Base-by-base conservation (phyloP, 2,888 invertebrate species). In the Yponomeuta sedellus region DNA sequence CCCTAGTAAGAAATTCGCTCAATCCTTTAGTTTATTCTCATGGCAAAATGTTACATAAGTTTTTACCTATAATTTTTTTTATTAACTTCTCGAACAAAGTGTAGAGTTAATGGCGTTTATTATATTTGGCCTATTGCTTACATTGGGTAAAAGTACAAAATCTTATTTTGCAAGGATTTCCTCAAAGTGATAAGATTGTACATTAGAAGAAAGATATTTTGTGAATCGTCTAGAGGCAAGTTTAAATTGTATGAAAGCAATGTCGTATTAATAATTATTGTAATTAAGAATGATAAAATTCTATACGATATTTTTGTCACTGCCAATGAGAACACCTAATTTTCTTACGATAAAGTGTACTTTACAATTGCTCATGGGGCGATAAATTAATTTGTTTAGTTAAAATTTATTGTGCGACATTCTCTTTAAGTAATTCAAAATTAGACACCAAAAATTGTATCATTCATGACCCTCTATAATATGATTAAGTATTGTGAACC, bases 271-370 rank as follows among this genome's bases (percentile, higher is more conserved):
- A 74, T 73, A 22, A 74, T 73, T 77, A 70, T 70, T 52, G 44
- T 52, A 52, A 52, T 12, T 52, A 52, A 52, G 44, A 52, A 52
- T 52, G 2, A 52, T 83, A 81, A 79, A 79, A 75, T 81, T 78
- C 74, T 74, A 79, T 86, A 86, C 88, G 85, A 52, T 52, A 52
- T 52, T 87, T 87, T 86, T 86, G 79, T 83, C 88, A 91, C 87
- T 88, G 90, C 88, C 89, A 52, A 52, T 52, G 44, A 52, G 16
- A 16, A 52, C 16, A 12, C 4, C 12, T 52, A 12, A 3, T 52
- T 52, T 16, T 52, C 44, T 52, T 16, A 52, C 44, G 44, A 52
- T 52, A 52, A 52, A 52, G 5, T 52, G 44, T 52, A 52, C 22
- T 69, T 68, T 72, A 69, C 67, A 69, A 74, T 77, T 79, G 79